Evolutionary conservation across 2,797 vertebrate species (phyloP), one percentile per base, ranked within the genome.

Genomic region (Girardinus metallicus): DNA sequence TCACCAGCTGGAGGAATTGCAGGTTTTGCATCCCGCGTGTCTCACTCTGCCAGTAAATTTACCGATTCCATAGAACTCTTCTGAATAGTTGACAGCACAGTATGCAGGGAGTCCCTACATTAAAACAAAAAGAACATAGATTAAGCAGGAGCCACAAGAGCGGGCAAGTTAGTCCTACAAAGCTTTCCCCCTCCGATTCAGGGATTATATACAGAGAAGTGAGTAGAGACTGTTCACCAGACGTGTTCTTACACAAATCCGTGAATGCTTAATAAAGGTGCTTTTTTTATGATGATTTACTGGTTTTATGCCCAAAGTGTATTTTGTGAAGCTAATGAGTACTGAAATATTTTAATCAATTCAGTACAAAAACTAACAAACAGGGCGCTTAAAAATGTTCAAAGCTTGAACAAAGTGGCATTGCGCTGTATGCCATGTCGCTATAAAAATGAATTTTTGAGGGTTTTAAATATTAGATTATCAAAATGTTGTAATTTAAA

Each of bases 11-110:
- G 83, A 93, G 87, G 85, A 88, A 89, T 88, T 89, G 90, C 89
- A 83, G 90, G 85, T 91, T 84, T 89, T 92, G 91, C 85, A 88
- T 93, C 90, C 83, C 5, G 60, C 10, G 47, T 23, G 81, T 86
- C 85, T 90, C 81, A 89, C 87, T 91, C 85, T 93, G 91, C 92
- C 91, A 94, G 85, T 90, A 87, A 94, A 90, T 93, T 64, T 64
- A 83, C 82, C 86, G 87, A 92, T 88, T 91, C 82, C 80, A 89
- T 78, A 80, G 82, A 89, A 92, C 85, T 90, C 87, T 79, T 80
- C 79, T 90, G 87, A 93, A 92, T 89, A 85, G 86, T 90, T 88
- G 86, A 86, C 85, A 80, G 87, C 91, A 87, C 90, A 89, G 85
- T 85, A 89, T 88, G 88, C 82, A 88, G 81, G 81, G 87, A 93